Evolutionary conservation across 2,888 invertebrate genomes (phyloP), one percentile per base, ranked within the genome.

Genomic region (Hirtodrosophila cameraria): DNA sequence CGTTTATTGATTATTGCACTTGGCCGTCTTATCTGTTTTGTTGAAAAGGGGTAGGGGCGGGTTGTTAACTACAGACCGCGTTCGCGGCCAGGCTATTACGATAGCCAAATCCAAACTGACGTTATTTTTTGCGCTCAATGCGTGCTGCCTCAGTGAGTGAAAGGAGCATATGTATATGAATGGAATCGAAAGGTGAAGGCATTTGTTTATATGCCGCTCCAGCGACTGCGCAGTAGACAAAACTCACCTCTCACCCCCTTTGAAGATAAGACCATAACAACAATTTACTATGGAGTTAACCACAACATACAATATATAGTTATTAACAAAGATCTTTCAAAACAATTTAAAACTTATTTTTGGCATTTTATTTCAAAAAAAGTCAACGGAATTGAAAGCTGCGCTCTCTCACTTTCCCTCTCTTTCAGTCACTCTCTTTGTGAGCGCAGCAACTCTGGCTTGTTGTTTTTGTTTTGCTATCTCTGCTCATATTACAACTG

Each of bases 181-280:
- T 31, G 49, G 49, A 62, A 49, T 53, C 53, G 41, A 64, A 76
- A 75, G 65, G 73, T 73, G 45, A 67, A 67, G 69, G 78, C 81
- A 81, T 78, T 84, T 81, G 80, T 81, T 81, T 84, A 81, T 84
- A 81, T 74, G 61, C 78, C 67, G 70, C 78, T 84, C 77, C 42
- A 64, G 72, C 68, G 75, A 35, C 58, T 61, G 82, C 80, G 78
- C 76, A 73, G 3, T 52, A 16, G 8, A n/a, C 20, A 9, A 39
- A 16, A 6, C n/a, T n/a, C n/a, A 25, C n/a, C 45, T 42, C 6
- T 15, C 41, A 33, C 23, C 33, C 28, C n/a, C n/a, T n/a, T n/a
- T 18, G 8, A 8, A 53, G 36, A 41, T 57, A 60, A 25, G n/a
- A n/a, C n/a, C 16, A 33, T 23, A 48, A 39, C 38, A 23, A 30